Base-by-base conservation (phyloP, 2,113 vertebrate species). In the Alouatta palliata region DNA sequence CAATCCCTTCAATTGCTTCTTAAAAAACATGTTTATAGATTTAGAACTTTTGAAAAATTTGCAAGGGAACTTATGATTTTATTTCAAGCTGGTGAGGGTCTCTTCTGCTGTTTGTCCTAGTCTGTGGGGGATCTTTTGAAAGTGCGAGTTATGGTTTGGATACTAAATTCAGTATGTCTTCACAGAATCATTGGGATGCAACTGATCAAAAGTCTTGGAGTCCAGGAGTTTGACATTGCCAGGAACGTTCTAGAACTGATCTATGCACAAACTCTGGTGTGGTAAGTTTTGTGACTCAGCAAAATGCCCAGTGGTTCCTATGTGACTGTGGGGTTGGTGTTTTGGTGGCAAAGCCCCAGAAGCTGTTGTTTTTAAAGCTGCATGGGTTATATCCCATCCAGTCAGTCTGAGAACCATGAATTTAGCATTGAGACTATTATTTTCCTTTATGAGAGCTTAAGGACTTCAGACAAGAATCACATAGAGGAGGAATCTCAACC, bases 221-320 rank as follows among this genome's bases (percentile, higher is more conserved):
- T 98, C 86, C 99, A 99, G 70, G 99, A 99, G 97, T 99, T 99
- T 96, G 99, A 99, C 32, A 99, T 99, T 0, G 99, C 99, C 70
- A 98, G 99, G 95, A 99, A 99, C 45, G 99, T 99, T 47, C 98
- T 99, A 7, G 99, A 99, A 93, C 98, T 99, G 93, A 99, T 99
- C 97, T 99, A 99, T 3, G 98, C 99, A 32, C 99, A 99, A 98
- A 99, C 99, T 32, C 98, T 99, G 87, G 99, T 99, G 86, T 99
- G 99, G 99, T 99, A 98, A 98, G 98, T 98, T 96, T 45, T 49
- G 25, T 16, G 40, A 66, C 32, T 71, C 37, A 45, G 27, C 27
- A 1, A 3, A 35, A 25, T 66, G 5, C 6, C 82, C 56, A 23
- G 5, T 8, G 71, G 6, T 11, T 81, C 47, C 32, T 4, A 6